Evolutionary conservation across 1,140 invertebrate species (phyloP).

Genomic region (Nephila pilipes): DNA sequence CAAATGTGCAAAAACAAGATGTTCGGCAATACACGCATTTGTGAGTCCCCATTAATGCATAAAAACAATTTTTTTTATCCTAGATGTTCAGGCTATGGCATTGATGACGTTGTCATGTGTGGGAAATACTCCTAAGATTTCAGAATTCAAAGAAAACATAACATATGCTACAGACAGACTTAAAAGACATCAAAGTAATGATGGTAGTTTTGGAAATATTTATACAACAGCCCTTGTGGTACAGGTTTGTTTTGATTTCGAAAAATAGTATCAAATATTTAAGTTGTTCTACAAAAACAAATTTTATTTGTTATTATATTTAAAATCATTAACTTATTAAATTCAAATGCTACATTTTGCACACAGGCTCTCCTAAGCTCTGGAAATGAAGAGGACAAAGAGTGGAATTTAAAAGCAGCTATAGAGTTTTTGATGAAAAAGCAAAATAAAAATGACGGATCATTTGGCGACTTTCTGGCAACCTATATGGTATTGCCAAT

Average conservation of each 20-base stretch:
- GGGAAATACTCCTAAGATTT: background rate
- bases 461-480: slow-evolving; percentile 37
- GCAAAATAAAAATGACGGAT: background rate
- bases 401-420: slow-evolving; percentile 50
- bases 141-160: background rate
- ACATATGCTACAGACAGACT: background rate
- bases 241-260: background rate
- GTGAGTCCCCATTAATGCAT: too few species aligned
- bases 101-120: slow-evolving; percentile 14
- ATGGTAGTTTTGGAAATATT: slow-evolving; percentile 46
- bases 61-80: background rate
- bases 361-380: background rate
- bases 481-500: slow-evolving; percentile 34
- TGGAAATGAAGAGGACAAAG: slow-evolving; percentile 18
- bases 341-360: background rate
- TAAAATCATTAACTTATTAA: too few species aligned
- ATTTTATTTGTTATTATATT: too few species aligned
- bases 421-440: slow-evolving; percentile 5
- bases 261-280: too few species aligned
- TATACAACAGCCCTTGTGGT: slow-evolving; percentile 45
- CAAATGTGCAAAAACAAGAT: too few species aligned
- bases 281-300: too few species aligned
- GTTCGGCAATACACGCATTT: too few species aligned
- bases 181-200: background rate
- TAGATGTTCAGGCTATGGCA: slow-evolving; percentile 27